Percentiles rank a stretch among this genome's conserved stretches.
phyloP scores from a whole-genome alignment of 2,888 invertebrate species.

The Orchestes rusci region DNA sequence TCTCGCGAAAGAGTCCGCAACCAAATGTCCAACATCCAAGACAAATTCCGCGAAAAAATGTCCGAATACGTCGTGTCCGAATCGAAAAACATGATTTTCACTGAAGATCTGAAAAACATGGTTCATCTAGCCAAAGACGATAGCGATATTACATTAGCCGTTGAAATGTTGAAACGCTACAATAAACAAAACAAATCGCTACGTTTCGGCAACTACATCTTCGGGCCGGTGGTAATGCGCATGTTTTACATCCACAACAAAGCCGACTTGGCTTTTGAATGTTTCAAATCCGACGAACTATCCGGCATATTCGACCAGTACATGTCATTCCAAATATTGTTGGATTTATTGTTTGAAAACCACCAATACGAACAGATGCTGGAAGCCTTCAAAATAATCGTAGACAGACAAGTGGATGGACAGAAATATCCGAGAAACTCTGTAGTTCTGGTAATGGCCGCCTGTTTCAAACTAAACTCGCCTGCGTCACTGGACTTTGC shows the following conservation, averaged over 20 bases:
- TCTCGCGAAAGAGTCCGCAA: constrained; percentile 49
- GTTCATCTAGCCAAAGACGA: constrained; percentile 59
- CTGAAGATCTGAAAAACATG: constrained; percentile 80
- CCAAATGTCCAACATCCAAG: constrained; percentile 56
- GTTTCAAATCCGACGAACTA: constrained; percentile 55
- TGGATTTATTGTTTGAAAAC: constrained; percentile 65
- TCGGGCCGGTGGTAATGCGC: constrained; percentile 80
- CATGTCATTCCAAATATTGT: constrained; percentile 57
- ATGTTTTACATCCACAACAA: constrained; percentile 65
- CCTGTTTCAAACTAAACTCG: constrained; percentile 73
- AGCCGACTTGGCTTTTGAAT: constrained; percentile 61
- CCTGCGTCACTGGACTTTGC: constrained; percentile 58
- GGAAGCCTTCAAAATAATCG: constrained; percentile 55
- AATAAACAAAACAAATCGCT: constrained; percentile 61
- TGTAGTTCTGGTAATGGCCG: constrained; percentile 58
- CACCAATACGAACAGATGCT: constrained; percentile 60
- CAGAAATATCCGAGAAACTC: constrained; percentile 61
- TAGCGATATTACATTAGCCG: constrained; percentile 55
- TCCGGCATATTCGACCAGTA: constrained; percentile 67
- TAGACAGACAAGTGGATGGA: constrained; percentile 54
- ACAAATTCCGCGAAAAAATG: constrained; percentile 68
- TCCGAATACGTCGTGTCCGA: constrained; percentile 50
- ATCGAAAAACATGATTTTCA: constrained; percentile 63
- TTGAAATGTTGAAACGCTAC: constrained; percentile 67
- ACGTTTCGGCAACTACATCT: constrained; percentile 71